Percentiles rank a stretch among this genome's conserved stretches.
Evolutionary conservation across 1,140 invertebrate genomes (phyloP).

Genomic region (Cydia strobilella): DNA sequence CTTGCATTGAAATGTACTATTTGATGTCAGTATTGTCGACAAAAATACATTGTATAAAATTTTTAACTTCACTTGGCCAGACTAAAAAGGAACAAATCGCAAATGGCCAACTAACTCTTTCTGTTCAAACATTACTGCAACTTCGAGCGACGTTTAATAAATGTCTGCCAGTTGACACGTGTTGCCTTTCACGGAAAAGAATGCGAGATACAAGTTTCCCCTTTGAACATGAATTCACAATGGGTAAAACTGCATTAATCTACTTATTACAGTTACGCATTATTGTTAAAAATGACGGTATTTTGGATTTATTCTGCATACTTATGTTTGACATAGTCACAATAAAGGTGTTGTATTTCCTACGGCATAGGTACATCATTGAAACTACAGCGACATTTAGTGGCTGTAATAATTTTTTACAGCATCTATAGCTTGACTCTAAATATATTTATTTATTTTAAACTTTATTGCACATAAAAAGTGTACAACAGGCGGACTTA

Average conservation of each 20-base stretch:
- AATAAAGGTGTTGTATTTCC: no score
- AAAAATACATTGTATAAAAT: background rate
- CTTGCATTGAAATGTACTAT: no score
- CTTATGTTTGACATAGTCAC: background rate
- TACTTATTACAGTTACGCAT: background rate
- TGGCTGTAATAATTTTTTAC: no score
- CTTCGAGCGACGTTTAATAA: constrained; percentile 29
- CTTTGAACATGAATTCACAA: constrained; percentile 17
- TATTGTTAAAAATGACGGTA: background rate
- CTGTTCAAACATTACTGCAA: constrained; percentile 31
- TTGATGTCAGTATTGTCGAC: no score
- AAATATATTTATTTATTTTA: no score
- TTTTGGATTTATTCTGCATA: background rate
- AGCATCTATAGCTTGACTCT: no score
- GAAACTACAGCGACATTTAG: no score
- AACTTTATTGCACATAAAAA: no score
- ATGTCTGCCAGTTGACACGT: constrained; percentile 22
- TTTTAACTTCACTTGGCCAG: background rate
- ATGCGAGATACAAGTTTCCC: constrained; percentile 26
- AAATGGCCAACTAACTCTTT: constrained; percentile 23
- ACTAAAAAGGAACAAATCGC: constrained; percentile 5
- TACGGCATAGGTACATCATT: no score
- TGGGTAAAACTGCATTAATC: background rate
- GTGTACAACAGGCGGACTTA: no score
- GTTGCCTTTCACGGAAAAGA: constrained; percentile 19